A percentile compares a stretch with the other conserved stretches of the same genome.
These are phyloP conservation scores for Bufo bufo DNA, from an alignment of 2,113 vertebrate genomes.

Conservation along the genomic window DNA sequence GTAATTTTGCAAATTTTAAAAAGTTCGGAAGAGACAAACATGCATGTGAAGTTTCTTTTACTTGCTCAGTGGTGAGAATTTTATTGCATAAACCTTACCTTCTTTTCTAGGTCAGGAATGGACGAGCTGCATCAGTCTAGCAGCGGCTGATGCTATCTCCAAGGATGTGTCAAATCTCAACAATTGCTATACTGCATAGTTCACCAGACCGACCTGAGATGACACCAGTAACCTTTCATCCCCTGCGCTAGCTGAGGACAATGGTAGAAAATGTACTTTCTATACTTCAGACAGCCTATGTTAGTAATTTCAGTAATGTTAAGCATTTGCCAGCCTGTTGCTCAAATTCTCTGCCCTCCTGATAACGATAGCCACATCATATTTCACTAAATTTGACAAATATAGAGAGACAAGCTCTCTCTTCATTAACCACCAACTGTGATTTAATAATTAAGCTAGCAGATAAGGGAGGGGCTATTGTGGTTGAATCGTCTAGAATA, in stretches of 20 bases:
- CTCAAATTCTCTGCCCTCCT: not conserved
- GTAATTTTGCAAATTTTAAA: not conserved
- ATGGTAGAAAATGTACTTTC: not conserved
- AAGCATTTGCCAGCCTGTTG: not conserved
- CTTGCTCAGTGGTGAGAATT: not conserved
- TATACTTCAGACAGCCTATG: not conserved
- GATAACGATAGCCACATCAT: not conserved
- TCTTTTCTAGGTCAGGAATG: not conserved
- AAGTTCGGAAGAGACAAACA: not conserved
- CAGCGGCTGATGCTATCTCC: not conserved
- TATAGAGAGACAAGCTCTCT: too few species aligned
- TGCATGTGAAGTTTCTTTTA: not conserved
- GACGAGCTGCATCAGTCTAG: not conserved
- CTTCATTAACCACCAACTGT: too few species aligned
- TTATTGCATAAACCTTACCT: constrained; percentile 20
- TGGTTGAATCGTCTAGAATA: too few species aligned
- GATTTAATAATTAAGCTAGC: too few species aligned
- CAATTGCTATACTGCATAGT: not conserved
- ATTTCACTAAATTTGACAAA: too few species aligned
- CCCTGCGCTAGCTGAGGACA: not conserved
- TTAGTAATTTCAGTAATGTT: not conserved
- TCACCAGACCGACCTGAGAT: not conserved
- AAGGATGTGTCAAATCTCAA: constrained; percentile 4
- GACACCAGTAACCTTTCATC: constrained; percentile 8
- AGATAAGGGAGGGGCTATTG: too few species aligned